Evolutionary conservation across 2,113 vertebrate genomes (phyloP).

Genomic region (Cercocebus atys): DNA sequence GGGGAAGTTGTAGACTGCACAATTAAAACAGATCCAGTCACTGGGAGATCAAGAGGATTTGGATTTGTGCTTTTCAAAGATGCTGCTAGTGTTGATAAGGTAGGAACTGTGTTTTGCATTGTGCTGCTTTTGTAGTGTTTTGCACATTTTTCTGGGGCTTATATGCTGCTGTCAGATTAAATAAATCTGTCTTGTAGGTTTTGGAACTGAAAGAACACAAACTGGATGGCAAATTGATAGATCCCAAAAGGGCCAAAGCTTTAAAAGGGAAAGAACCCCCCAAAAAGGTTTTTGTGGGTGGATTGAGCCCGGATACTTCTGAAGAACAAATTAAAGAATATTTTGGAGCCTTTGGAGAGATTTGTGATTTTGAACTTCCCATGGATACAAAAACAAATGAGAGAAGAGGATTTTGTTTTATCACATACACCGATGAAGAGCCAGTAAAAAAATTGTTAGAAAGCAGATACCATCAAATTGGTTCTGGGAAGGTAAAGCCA

Average conservation of each 20-base stretch:
- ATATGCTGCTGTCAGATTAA: not conserved
- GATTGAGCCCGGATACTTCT: conserved; percentile 91
- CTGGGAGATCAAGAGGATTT: conserved; percentile 91
- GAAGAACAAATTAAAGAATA: conserved; percentile 94
- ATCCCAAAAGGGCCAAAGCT: conserved; percentile 93
- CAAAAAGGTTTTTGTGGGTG: conserved; percentile 94
- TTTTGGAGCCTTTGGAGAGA: conserved; percentile 91
- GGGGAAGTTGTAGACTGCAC: conserved; percentile 94
- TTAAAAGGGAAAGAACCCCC: conserved; percentile 92
- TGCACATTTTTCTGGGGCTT: not conserved
- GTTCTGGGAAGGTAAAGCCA: conserved; percentile 90
- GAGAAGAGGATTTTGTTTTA: conserved; percentile 93
- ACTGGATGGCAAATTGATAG: conserved; percentile 92
- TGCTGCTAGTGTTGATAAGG: conserved; percentile 92
- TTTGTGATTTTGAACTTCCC: conserved; percentile 88
- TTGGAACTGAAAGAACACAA: conserved; percentile 93
- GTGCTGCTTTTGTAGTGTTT: not conserved
- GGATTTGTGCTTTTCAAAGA: conserved; percentile 94
- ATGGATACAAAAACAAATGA: conserved; percentile 94
- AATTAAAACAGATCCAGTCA: conserved; percentile 93
- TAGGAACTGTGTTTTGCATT: conserved; percentile 44
- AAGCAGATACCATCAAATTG: conserved; percentile 93
- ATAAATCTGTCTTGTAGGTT: conserved; percentile 83
- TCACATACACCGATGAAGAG: conserved; percentile 92
- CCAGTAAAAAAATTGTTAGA: conserved; percentile 93